A percentile compares a stretch with the other conserved stretches of the same genome.
Evolutionary conservation across 2,113 vertebrate species (phyloP).

Genomic region (Verasper variegatus): DNA sequence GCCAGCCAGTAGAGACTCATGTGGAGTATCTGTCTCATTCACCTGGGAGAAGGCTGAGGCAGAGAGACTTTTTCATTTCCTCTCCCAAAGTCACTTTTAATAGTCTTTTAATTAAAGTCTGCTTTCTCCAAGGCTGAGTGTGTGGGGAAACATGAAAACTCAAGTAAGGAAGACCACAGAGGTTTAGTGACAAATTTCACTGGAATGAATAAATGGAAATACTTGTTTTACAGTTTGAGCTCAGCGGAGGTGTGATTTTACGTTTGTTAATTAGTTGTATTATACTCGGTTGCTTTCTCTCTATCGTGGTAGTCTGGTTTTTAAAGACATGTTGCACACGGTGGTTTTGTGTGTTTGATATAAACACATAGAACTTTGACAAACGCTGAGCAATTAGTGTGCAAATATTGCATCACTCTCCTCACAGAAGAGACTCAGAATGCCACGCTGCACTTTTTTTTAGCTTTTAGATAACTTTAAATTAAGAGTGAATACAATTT

Average conservation of each 20-base stretch:
- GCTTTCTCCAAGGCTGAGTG: conserved; percentile 50
- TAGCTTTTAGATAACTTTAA: conserved; percentile 13
- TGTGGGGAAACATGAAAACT: conserved; percentile 34
- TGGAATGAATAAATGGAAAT: conserved; percentile 60
- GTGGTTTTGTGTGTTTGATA: conserved; percentile 1
- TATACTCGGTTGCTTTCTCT: not conserved
- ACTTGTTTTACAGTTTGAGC: conserved; percentile 36
- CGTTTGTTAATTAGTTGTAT: conserved; percentile 20
- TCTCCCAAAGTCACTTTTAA: conserved; percentile 76
- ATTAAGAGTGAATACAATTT: conserved; percentile 6
- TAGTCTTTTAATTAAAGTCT: conserved; percentile 76
- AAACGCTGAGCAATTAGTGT: conserved; percentile 4
- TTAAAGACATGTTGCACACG: not conserved
- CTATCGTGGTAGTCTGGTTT: conserved; percentile 4
- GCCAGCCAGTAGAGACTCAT: conserved; percentile 66
- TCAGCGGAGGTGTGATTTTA: conserved; percentile 26
- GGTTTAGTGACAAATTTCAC: conserved; percentile 36
- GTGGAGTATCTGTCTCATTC: conserved; percentile 66
- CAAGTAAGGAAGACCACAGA: conserved; percentile 9
- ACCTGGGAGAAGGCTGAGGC: conserved; percentile 66
- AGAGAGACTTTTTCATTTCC: conserved; percentile 66
- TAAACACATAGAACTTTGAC: not conserved
- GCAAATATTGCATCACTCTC: conserved; percentile 1
- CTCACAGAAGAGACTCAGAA: conserved; percentile 5
- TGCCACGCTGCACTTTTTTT: not conserved